Evolutionary conservation across 2,797 vertebrate species (phyloP).

Genomic region (Gadopsis bispinosus): DNA sequence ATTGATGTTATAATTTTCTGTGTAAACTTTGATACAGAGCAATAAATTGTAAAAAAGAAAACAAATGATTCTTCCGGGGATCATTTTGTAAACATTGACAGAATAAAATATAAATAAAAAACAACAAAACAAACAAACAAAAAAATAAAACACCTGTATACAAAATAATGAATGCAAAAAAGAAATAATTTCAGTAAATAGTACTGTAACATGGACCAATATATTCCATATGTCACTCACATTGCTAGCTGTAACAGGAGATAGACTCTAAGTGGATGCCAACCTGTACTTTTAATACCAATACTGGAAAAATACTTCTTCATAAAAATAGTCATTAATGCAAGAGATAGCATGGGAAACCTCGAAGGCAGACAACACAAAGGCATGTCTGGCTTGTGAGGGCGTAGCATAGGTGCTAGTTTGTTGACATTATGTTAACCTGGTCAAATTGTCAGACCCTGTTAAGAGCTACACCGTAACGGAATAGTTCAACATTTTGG

Average conservation of each 20-base stretch:
- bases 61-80: slow-evolving; percentile 63
- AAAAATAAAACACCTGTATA: slow-evolving; percentile 41
- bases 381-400: slow-evolving; percentile 48
- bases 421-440: slow-evolving; percentile 25
- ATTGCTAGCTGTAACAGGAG: slow-evolving; percentile 65
- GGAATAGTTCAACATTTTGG: slow-evolving; percentile 24
- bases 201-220: slow-evolving; percentile 66
- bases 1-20: slow-evolving; percentile 66
- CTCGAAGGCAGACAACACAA: slow-evolving; percentile 50
- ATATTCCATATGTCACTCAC: slow-evolving; percentile 65
- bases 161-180: slow-evolving; percentile 66
- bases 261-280: slow-evolving; percentile 60
- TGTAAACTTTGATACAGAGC: slow-evolving; percentile 74
- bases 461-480: background rate
- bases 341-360: slow-evolving; percentile 54
- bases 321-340: slow-evolving; percentile 83
- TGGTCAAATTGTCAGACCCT: slow-evolving; percentile 27
- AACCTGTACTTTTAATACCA: slow-evolving; percentile 77
- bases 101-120: slow-evolving; percentile 47
- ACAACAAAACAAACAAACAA: too few species aligned
- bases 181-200: slow-evolving; percentile 51
- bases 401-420: slow-evolving; percentile 55
- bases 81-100: slow-evolving; percentile 77
- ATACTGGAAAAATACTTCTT: slow-evolving; percentile 84
- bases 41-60: slow-evolving; percentile 42